Evolutionary conservation across 2,113 vertebrate genomes (phyloP), one percentile per base, ranked within the genome.

Genomic region (Accipiter virgatus): DNA sequence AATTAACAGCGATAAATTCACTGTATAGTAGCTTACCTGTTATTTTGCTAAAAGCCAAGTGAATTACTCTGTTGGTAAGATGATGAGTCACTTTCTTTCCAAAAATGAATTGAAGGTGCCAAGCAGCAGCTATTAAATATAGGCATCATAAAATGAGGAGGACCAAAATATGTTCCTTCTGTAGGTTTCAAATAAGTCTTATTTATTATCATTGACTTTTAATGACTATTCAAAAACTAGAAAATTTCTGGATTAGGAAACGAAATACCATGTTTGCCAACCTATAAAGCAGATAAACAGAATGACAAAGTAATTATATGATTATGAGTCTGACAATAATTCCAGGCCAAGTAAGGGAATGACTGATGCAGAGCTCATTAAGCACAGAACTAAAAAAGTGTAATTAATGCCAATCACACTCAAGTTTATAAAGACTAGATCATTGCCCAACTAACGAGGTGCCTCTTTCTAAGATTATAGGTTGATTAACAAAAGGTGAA

Each of bases 351-450:
- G 73, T 43, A 90, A 94, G 4, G 1, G 67, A 84, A 74, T 1
- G 50, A 66, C 48, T 23, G 15, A 90, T 78, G 72, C 36, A 78
- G 55, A 94, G 79, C 63, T 96, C 59, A 83, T 92, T 93, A 96
- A 88, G 45, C 67, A 86, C 23, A 73, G 58, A 88, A 42, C 25
- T 77, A 31, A 88, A 59, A 58, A 91, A 94, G 68, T 58, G 42
- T 55, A 91, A 94, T 91, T 93, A 94, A 78, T 7, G 6, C 55
- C 77, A 74, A 27, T 94, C 94, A 92, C 86, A 84, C 16, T 52
- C 67, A 15, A 59, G 55, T 81, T 93, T 88, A 21, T 59, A 66
- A 74, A 81, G 91, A 71, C 47, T 38, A 95, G 45, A 84, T 81
- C 67, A 32, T 23, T 94, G 77, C 63, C 26, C 59, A 92, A 14